Conservation (phyloP, 2,888 invertebrate genomes). For the Stenodema calcarata region DNA sequence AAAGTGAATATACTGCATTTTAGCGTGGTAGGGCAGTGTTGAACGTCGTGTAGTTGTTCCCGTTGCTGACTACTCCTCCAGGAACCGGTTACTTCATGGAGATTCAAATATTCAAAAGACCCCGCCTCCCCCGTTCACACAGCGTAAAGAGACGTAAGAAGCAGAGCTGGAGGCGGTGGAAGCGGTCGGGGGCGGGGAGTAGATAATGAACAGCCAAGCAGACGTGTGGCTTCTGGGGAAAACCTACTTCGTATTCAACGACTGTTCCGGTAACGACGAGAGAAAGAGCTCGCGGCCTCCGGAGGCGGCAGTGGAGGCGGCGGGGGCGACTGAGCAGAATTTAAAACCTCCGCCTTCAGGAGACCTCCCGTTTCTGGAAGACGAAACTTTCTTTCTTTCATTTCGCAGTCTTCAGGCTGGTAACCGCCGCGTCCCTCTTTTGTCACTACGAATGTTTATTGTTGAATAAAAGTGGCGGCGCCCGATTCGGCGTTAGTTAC, state of each 20-base stretch:
- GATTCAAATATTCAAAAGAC: slow-evolving; percentile 12
- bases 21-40: too few relatives aligned
- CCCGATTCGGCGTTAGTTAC: too few relatives aligned
- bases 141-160: background rate
- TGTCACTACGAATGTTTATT: too few relatives aligned
- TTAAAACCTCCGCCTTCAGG: slow-evolving; percentile 13
- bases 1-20: too few relatives aligned
- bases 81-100: background rate
- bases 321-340: slow-evolving; percentile 28
- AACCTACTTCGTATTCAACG: slow-evolving; percentile 40
- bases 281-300: slow-evolving; percentile 31
- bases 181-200: too few relatives aligned
- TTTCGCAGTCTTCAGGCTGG: background rate
- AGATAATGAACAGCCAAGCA: slow-evolving; percentile 1
- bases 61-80: too few relatives aligned
- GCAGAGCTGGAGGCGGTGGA: background rate
- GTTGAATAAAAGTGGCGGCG: too few relatives aligned
- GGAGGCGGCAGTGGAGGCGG: background rate
- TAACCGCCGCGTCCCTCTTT: background rate
- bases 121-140: background rate
- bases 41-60: too few relatives aligned
- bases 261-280: slow-evolving; percentile 40
- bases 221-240: slow-evolving; percentile 13
- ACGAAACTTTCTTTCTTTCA: background rate
- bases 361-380: background rate